phyloP scores from a whole-genome alignment of 2,888 invertebrate species.

The Micoletzkya japonica region DNA sequence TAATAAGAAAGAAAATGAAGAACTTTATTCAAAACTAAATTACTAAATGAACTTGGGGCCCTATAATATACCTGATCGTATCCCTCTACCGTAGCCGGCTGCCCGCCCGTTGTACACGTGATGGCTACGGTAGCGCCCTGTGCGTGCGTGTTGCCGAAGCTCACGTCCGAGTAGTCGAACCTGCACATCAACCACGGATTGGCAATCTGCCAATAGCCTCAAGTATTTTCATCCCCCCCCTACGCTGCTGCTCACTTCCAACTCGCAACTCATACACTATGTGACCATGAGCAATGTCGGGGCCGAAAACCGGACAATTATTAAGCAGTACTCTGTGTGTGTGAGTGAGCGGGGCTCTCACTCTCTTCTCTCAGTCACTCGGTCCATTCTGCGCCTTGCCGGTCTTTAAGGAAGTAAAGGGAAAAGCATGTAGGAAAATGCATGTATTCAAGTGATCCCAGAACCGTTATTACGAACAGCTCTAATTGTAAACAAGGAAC shows the following conservation, averaged over 20 bases:
- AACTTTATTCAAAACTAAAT: too few species aligned
- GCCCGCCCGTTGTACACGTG: constrained; percentile 62
- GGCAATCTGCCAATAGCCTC: neutral
- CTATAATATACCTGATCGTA: constrained; percentile 58
- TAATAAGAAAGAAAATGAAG: neutral
- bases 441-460: constrained; percentile 14
- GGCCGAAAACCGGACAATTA: constrained; percentile 19
- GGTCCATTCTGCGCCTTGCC: neutral
- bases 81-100: constrained; percentile 63
- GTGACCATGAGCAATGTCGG: neutral
- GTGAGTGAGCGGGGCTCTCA: neutral
- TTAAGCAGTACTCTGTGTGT: neutral
- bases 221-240: neutral
- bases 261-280: too few species aligned
- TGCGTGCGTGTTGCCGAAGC: constrained; percentile 62
- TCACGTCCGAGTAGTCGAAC: constrained; percentile 62
- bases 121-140: constrained; percentile 63
- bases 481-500: too few species aligned
- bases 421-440: too few species aligned
- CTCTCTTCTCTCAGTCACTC: neutral
- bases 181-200: constrained; percentile 35
- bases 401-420: too few species aligned
- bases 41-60: neutral
- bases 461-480: too few species aligned
- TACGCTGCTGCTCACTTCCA: too few species aligned